Conservation (phyloP, 2,113 vertebrate species). For the Centropus unirufus region DNA sequence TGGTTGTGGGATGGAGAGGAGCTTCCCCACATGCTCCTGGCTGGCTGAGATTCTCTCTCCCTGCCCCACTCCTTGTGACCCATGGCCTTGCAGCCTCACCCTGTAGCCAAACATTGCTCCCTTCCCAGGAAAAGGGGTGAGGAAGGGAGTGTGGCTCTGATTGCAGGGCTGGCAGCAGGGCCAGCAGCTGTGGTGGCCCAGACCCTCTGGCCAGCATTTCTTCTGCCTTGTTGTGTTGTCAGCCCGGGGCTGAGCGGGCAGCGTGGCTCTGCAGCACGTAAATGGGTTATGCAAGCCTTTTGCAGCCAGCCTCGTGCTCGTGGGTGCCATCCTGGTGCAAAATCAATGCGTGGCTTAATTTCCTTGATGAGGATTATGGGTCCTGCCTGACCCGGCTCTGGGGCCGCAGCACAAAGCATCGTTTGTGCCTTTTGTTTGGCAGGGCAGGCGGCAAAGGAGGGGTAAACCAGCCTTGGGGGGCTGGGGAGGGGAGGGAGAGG, state of each 20-base stretch:
- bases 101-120: neutral
- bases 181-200: too few species aligned
- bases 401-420: neutral
- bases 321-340: neutral
- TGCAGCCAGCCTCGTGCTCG: neutral
- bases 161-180: too few species aligned
- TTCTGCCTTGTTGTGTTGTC: neutral
- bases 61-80: rapidly evolving
- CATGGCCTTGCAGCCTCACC: rapidly evolving
- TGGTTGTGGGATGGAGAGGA: neutral
- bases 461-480: rapidly evolving
- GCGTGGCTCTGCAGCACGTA: neutral
- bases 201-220: too few species aligned
- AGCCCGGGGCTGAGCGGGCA: neutral
- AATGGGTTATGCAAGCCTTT: constrained; percentile 1
- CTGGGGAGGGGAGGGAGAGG: neutral
- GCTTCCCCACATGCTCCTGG: rapidly evolving
- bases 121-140: neutral
- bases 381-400: neutral
- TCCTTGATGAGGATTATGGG: neutral
- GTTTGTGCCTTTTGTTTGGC: neutral
- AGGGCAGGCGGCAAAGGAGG: neutral
- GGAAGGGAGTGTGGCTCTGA: rapidly evolving
- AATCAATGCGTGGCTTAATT: neutral
- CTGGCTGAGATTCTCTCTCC: neutral